phyloP scores from a whole-genome alignment of 2,888 invertebrate species.

The Calliphora vomitoria region DNA sequence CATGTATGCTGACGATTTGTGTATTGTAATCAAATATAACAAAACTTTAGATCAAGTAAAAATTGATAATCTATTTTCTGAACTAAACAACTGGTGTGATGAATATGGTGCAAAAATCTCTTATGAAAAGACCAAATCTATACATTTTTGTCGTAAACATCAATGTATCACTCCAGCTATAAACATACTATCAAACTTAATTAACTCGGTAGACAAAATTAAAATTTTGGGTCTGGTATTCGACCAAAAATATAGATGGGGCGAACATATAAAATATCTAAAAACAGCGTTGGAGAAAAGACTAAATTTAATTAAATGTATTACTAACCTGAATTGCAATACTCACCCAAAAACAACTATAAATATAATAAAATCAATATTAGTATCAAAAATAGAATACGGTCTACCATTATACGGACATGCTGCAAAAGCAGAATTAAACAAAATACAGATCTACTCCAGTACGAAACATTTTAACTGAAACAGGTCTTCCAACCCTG shows the following conservation, averaged over 20 bases:
- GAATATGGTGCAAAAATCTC: too few species aligned
- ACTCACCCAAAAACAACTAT: neutral
- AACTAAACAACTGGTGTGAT: too few species aligned
- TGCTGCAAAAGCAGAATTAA: constrained; percentile 1
- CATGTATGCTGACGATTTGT: too few species aligned
- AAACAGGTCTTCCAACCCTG: neutral
- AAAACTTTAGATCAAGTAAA: too few species aligned
- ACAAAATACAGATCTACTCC: neutral
- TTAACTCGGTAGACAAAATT: neutral
- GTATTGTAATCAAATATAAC: too few species aligned
- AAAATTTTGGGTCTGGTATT: neutral
- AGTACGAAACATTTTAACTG: neutral
- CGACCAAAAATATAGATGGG: too few species aligned
- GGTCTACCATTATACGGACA: neutral
- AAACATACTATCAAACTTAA: neutral
- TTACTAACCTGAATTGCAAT: neutral
- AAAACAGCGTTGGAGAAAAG: neutral
- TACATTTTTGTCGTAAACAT: neutral
- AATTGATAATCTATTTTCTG: too few species aligned
- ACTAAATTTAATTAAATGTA: constrained; percentile 3
- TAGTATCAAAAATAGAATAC: constrained; percentile 1
- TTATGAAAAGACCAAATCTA: too few species aligned
- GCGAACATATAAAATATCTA: too few species aligned
- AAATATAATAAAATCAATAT: neutral
- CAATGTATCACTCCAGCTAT: neutral